phyloP scores from a whole-genome alignment of 2,888 invertebrate genomes.

The Phyllotreta cruciferae region DNA sequence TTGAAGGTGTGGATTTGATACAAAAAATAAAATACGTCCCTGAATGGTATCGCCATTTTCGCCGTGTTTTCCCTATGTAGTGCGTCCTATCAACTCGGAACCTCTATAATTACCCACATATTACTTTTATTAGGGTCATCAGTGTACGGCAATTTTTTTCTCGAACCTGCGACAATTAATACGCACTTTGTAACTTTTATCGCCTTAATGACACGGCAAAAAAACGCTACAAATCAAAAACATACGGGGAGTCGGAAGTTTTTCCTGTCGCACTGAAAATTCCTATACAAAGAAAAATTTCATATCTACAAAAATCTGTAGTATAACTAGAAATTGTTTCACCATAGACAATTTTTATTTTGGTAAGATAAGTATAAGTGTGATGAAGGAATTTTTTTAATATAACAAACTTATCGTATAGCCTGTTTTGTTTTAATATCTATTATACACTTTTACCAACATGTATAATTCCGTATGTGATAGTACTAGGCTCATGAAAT shows the following conservation, averaged over 20 bases:
- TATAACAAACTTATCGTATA: no score
- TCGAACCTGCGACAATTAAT: constrained; percentile 33
- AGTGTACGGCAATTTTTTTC: constrained; percentile 26
- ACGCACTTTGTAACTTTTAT: constrained; percentile 34
- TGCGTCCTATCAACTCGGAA: constrained; percentile 27
- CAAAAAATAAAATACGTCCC: constrained; percentile 1
- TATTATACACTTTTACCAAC: neutral
- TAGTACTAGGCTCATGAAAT: constrained; percentile 27
- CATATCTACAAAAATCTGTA: no score
- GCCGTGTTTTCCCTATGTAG: constrained; percentile 29
- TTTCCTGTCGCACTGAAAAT: neutral
- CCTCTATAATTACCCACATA: constrained; percentile 37
- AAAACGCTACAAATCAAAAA: constrained; percentile 3
- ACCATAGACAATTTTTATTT: no score
- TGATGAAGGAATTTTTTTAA: no score
- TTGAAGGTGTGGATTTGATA: neutral
- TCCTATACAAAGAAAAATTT: no score
- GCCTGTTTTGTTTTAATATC: neutral
- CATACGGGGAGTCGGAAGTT: constrained; percentile 9
- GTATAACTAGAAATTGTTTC: no score
- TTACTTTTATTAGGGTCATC: constrained; percentile 35
- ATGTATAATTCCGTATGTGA: constrained; percentile 9
- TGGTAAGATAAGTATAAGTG: no score
- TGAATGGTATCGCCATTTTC: constrained; percentile 19
- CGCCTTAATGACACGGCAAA: constrained; percentile 26